These are phyloP conservation scores for Gracilinanus agilis DNA, from an alignment of 2,113 vertebrate species.

Conservation along the genomic window DNA sequence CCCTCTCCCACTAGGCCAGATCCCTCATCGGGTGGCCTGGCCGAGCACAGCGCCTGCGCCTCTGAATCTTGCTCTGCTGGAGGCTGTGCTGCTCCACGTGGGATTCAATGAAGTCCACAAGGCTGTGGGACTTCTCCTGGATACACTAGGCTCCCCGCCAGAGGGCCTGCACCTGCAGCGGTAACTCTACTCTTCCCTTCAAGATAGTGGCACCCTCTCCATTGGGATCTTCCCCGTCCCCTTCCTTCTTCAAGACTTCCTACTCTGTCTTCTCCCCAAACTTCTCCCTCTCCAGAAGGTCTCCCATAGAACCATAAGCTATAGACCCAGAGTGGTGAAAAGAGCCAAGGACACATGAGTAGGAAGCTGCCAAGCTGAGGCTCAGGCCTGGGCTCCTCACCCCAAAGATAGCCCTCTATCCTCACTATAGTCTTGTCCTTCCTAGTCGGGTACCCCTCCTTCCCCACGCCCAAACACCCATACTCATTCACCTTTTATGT, in stretches of 20 bases:
- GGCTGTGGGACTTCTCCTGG: slow-evolving; percentile 90
- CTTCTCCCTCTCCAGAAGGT: neutral
- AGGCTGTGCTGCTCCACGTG: slow-evolving; percentile 90
- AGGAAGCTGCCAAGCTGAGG: neutral
- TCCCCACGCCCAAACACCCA: neutral
- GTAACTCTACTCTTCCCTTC: neutral
- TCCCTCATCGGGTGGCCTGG: slow-evolving; percentile 83
- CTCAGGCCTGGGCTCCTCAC: neutral
- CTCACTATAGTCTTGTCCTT: neutral
- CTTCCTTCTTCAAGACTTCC: slow-evolving; percentile 56
- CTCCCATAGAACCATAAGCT: neutral
- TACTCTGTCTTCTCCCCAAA: neutral
- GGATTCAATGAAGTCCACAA: slow-evolving; percentile 95
- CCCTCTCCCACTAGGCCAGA: slow-evolving; percentile 71
- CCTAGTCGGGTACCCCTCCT: neutral
- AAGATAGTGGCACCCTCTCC: neutral
- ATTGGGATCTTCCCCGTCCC: neutral
- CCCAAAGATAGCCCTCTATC: neutral
- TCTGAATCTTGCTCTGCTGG: slow-evolving; percentile 90
- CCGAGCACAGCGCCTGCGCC: slow-evolving; percentile 88
- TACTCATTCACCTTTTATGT: neutral
- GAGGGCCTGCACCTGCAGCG: slow-evolving; percentile 77
- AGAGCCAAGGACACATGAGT: neutral
- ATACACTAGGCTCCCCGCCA: slow-evolving; percentile 82
- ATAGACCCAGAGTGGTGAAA: neutral